Conservation (phyloP, 1,140 invertebrate species). For the Papilio dardanus region DNA sequence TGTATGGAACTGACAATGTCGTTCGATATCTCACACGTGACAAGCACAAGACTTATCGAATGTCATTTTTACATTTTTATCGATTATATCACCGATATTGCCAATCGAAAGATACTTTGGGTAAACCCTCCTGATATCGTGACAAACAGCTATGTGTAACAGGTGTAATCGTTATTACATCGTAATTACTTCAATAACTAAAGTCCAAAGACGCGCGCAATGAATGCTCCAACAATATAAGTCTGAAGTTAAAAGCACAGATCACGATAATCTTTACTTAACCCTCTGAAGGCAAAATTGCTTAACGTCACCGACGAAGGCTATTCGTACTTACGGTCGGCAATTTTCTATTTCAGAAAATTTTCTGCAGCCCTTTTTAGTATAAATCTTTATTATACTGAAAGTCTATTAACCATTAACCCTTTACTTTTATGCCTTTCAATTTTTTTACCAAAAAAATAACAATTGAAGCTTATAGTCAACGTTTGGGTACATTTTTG, state of each 20-base stretch:
- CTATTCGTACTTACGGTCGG: slow-evolving; percentile 10
- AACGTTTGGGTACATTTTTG: background rate
- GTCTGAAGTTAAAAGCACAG: background rate
- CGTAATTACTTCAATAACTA: background rate
- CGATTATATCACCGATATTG: too few species aligned
- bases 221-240: background rate
- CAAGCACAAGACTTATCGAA: too few species aligned
- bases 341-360: slow-evolving; percentile 20
- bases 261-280: slow-evolving; percentile 15
- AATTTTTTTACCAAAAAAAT: slow-evolving; percentile 4
- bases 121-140: too few species aligned
- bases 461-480: background rate
- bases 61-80: too few species aligned
- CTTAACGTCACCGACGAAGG: slow-evolving; percentile 1
- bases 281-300: slow-evolving; percentile 6
- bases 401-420: slow-evolving; percentile 14
- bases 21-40: too few species aligned
- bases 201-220: background rate
- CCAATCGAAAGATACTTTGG: too few species aligned
- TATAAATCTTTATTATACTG: slow-evolving; percentile 6
- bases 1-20: too few species aligned
- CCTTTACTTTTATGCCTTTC: slow-evolving; percentile 5
- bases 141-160: background rate
- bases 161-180: background rate
- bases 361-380: slow-evolving; percentile 12